Evolutionary conservation across 2,113 vertebrate species (phyloP).

Genomic region (Aegypius monachus): DNA sequence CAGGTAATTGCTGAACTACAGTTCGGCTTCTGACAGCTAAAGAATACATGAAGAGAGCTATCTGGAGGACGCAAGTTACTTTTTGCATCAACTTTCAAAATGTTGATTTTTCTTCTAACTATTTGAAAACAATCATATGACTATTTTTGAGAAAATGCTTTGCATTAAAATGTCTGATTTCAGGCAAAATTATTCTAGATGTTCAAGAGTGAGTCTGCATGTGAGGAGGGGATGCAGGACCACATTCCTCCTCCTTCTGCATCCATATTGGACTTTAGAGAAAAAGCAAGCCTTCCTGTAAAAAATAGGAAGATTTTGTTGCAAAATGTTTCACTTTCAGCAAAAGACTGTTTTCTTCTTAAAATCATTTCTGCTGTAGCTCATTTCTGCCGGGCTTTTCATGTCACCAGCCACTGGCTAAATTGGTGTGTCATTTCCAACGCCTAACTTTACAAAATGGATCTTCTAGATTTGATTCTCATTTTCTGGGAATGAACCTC

Average conservation of each 20-base stretch:
- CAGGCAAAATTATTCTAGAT: neutral
- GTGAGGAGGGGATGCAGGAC: neutral
- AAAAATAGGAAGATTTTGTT: neutral
- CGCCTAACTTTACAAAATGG: neutral
- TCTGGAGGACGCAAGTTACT: neutral
- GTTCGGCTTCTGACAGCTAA: slow-evolving; percentile 8
- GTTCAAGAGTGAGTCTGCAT: neutral
- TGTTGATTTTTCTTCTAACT: slow-evolving; percentile 3
- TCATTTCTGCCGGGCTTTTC: neutral
- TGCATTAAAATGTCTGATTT: neutral
- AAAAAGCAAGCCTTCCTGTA: neutral
- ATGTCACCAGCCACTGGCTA: neutral
- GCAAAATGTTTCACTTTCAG: neutral
- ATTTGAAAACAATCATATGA: neutral
- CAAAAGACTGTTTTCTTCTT: neutral
- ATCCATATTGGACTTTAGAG: neutral
- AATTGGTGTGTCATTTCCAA: neutral
- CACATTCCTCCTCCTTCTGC: neutral
- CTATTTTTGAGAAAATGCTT: neutral
- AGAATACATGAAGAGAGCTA: neutral
- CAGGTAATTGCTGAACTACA: slow-evolving; percentile 39
- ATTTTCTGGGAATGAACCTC: neutral
- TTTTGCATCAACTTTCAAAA: slow-evolving; percentile 3
- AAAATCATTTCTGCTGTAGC: neutral
- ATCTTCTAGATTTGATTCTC: neutral